Base-by-base conservation (phyloP, 1,140 invertebrate genomes). In the Drosophila teissieri region DNA sequence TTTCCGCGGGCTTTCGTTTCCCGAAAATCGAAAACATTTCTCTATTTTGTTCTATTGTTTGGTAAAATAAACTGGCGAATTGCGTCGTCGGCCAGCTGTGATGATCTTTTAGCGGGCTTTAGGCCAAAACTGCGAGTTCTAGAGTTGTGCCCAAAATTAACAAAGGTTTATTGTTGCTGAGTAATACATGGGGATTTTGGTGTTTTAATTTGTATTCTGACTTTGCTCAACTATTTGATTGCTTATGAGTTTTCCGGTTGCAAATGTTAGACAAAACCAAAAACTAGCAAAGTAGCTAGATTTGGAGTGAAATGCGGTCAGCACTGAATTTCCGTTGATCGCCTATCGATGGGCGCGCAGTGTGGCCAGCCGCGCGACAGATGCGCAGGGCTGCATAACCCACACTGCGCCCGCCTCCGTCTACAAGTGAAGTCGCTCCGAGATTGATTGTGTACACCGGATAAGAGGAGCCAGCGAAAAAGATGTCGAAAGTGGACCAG, bases 401-500 rank as follows among this genome's bases (percentile, higher is more conserved):
- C 12, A 46, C 10, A 51, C 48, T n/a, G 45, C 45, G 45, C 48
- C 24, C 48, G 24, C 48, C 48, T 27, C 46, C 27, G 14, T 12
- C 52, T n/a, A 17, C 31, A 81, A 81, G 70, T 65, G 61, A 76
- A 72, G 65, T 51, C 36, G 31, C 49, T 48, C 45, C 31, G 49
- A 34, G 49, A 85, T 51, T 51, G 73, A 49, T 78, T 63, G 72
- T 67, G 70, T 65, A 56, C 67, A 80, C 56, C 64, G 65, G 73
- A 62, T 73, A 62, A 73, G 48, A 48, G 70, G 48, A 53, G 46
- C 15, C 31, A 56, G 31, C 60, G 49, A 68, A 70, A 74, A 91
- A 85, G 37, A 92, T 92, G 91, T 91, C 91, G 46, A 92, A 92
- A 73, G 72, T 78, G 52, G 91, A 92, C 78, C 78, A 86, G 55